These are phyloP conservation scores for Leptopilina drosophilae DNA, from an alignment of 2,888 invertebrate species.

Conservation along the genomic window DNA sequence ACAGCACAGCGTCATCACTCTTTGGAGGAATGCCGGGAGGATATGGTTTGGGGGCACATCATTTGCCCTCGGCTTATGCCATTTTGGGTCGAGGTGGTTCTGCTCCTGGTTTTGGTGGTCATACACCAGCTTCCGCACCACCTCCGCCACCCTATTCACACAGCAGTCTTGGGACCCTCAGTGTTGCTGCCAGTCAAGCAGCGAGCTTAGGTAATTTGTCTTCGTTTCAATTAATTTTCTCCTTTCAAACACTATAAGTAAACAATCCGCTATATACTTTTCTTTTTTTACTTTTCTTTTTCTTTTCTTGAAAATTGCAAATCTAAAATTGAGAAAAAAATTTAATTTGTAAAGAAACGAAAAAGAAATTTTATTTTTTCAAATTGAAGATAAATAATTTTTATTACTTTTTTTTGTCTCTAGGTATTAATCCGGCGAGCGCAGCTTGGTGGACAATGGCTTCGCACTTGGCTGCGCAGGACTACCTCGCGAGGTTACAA, in stretches of 20 bases:
- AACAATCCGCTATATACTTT: neutral
- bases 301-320: neutral
- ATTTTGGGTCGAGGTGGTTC: conserved; percentile 74
- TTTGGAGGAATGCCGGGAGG: conserved; percentile 76
- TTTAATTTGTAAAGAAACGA: no score
- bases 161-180: conserved; percentile 81
- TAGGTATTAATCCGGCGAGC: conserved; percentile 79
- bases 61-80: conserved; percentile 76
- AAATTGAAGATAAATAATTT: no score
- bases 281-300: no score
- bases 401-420: conserved; percentile 43
- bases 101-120: conserved; percentile 71
- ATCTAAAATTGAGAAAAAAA: no score
- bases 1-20: conserved; percentile 72
- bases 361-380: neutral
- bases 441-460: conserved; percentile 96
- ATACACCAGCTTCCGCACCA: conserved; percentile 71
- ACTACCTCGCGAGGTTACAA: conserved; percentile 90
- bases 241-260: neutral
- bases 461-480: conserved; percentile 91
- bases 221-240: conserved; percentile 22
- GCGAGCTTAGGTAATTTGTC: conserved; percentile 85
- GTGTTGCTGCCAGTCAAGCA: conserved; percentile 91
- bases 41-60: conserved; percentile 74
- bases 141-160: conserved; percentile 75